Base-by-base conservation (phyloP, 2,113 vertebrate genomes). In the Coregonus clupeaformis region DNA sequence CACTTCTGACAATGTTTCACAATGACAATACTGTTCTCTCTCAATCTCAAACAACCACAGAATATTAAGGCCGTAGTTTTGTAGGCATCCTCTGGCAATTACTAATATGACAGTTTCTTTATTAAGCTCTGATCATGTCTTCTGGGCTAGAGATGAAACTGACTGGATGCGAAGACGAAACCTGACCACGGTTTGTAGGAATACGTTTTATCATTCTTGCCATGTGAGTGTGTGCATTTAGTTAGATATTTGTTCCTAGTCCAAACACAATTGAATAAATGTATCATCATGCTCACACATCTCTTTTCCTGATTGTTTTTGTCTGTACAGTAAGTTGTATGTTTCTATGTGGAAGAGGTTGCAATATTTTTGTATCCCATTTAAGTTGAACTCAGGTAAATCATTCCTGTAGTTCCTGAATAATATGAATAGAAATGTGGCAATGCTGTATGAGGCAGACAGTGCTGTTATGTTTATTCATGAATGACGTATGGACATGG, bases 361-460 rank as follows among this genome's bases (percentile, higher is more conserved):
- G n/a, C n/a, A n/a, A n/a, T n/a, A n/a, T 88, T 83, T 88, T 88
- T 82, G 85, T 80, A 88, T 88, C 80, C 71, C 24, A 84, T 71
- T 86, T 91, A 88, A 88, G 88, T 91, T 89, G 75, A 90, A 85
- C 90, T 92, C 90, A 91, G 88, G 92, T 91, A 80, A 85, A 89
- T 77, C 32, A 59, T 77, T 77, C 67, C 71, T 76, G 25, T 77
- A 27, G 52, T 77, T 77, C 67, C 71, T 76, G 25, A 52, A 74
- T 25, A 63, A 0, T 5, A 29, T 72, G 6, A 47, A 3, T 11
- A 60, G 16, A 14, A 59, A 36, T 59, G 6, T 16, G 16, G 76
- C 81, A 75, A 3, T 18, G 42, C 66, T 49, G 3, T 22, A 36
- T 27, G 52, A 70, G 14, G 6, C 14, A 20, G 59, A 2, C 4